Evolutionary conservation across 2,888 invertebrate genomes (phyloP), one percentile per base, ranked within the genome.

Genomic region (Pachymerium ferrugineum): DNA sequence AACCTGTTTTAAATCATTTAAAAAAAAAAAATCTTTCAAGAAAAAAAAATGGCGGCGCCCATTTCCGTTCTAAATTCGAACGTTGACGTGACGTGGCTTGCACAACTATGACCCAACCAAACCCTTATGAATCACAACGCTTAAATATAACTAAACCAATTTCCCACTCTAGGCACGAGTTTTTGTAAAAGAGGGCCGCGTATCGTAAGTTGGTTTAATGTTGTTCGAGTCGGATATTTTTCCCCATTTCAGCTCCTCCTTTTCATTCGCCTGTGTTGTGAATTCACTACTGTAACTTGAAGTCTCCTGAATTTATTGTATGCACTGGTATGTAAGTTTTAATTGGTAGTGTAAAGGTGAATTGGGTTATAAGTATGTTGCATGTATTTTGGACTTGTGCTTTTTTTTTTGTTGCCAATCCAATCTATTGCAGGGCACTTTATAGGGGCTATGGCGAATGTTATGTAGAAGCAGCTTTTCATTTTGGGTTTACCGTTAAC

Each of bases 141-240:
- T 4, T 4, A 1, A 38, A 8, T 38, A 38, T n/a, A 38, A 2
- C 10, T n/a, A 38, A 38, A 38, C 8, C 12, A 4, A 16, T 19
- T 16, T 47, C 6, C 12, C 3, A 14, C 22, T 47, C 2, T 8
- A 47, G 47, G 47, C 47, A 47, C 47, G 47, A 47, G 47, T 47
- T 47, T 47, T 5, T 47, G n/a, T n/a, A n/a, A n/a, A 16, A n/a
- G 47, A 47, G 47, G 47, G 47, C 47, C 19, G 5, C 47, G 47
- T 47, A 47, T 47, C 47, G 47, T 47, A 47, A 47, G 47, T 47
- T 47, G 22, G 47, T 42, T n/a, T 47, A 16, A 16, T 47, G 47
- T 47, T 47, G 22, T 47, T n/a, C 47, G 47, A 47, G 47, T 47
- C 47, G 47, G 47, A 47, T 47, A 22, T 47, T 47, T 47, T 47